A percentile compares a stretch with the other conserved stretches of the same genome.
Conservation (phyloP, 2,888 invertebrate species). For the Aleiodes leptofemur region DNA sequence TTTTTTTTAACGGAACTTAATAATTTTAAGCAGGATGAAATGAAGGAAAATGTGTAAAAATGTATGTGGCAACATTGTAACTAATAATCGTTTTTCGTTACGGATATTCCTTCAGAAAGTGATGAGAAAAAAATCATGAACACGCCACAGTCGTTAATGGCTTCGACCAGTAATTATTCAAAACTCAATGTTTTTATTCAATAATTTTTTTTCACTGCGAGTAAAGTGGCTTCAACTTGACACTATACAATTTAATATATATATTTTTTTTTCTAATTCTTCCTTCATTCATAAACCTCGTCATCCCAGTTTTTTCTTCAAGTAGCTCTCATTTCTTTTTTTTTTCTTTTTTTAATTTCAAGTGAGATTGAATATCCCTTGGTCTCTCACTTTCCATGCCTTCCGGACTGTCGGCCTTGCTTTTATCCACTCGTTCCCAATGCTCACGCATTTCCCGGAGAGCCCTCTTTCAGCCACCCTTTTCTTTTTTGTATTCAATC, state of each 20-base stretch:
- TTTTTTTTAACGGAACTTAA: neutral
- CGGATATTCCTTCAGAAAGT: conserved; percentile 24
- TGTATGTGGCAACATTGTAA: neutral
- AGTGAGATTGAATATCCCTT: conserved; percentile 12
- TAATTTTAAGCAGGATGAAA: conserved; percentile 6
- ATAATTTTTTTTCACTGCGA: neutral
- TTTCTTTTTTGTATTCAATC: conserved; percentile 35
- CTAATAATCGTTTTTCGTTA: conserved; percentile 7
- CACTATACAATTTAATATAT: conserved; percentile 8
- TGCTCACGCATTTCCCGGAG: neutral
- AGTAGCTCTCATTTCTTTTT: conserved; percentile 6
- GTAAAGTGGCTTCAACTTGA: neutral
- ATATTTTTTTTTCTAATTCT: conserved; percentile 10
- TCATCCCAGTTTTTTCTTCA: conserved; percentile 2
- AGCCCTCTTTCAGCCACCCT: conserved; percentile 2
- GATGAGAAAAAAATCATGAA: neutral
- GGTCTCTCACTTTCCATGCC: conserved; percentile 23
- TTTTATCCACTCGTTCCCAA: neutral
- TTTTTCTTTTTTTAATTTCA: neutral
- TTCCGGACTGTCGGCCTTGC: conserved; percentile 15
- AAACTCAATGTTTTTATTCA: neutral
- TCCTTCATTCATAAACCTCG: conserved; percentile 3
- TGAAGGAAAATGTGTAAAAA: neutral
- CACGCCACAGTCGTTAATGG: conserved; percentile 2
- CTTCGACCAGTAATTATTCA: conserved; percentile 1